These are phyloP conservation scores for Calycopis cecrops DNA, from an alignment of 1,140 invertebrate genomes.

Conservation along the genomic window DNA sequence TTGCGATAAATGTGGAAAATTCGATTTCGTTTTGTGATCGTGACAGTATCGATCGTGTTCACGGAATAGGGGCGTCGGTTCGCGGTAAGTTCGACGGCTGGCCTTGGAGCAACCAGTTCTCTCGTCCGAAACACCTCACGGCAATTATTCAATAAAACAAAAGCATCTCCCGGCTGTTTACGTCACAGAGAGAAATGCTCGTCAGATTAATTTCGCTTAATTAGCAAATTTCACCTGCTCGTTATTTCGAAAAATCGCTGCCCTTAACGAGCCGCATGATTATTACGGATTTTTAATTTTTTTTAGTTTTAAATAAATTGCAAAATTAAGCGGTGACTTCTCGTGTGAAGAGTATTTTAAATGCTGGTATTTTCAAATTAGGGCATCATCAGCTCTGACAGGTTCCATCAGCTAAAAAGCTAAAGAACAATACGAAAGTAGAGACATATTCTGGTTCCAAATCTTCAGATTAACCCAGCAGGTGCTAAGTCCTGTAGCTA, in stretches of 20 bases:
- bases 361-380: too few species aligned
- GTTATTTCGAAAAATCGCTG: background rate
- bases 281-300: too few species aligned
- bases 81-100: conserved; percentile 61
- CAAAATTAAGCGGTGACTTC: too few species aligned
- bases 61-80: conserved; percentile 39
- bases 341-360: too few species aligned
- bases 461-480: too few species aligned
- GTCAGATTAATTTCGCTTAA: conserved; percentile 52
- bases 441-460: too few species aligned
- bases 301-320: too few species aligned
- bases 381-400: too few species aligned
- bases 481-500: too few species aligned
- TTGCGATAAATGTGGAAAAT: background rate
- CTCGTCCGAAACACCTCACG: conserved; percentile 66
- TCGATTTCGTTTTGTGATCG: conserved; percentile 20
- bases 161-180: conserved; percentile 59
- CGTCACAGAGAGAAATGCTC: conserved; percentile 53
- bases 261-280: background rate
- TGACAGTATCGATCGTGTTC: conserved; percentile 27
- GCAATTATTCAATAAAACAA: conserved; percentile 75
- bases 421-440: too few species aligned
- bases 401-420: too few species aligned
- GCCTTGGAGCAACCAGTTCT: conserved; percentile 68
- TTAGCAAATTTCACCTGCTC: conserved; percentile 44